Evolutionary conservation across 2,113 vertebrate genomes (phyloP), one percentile per base, ranked within the genome.

Genomic region (Pseudorhombus dupliciocellatus): DNA sequence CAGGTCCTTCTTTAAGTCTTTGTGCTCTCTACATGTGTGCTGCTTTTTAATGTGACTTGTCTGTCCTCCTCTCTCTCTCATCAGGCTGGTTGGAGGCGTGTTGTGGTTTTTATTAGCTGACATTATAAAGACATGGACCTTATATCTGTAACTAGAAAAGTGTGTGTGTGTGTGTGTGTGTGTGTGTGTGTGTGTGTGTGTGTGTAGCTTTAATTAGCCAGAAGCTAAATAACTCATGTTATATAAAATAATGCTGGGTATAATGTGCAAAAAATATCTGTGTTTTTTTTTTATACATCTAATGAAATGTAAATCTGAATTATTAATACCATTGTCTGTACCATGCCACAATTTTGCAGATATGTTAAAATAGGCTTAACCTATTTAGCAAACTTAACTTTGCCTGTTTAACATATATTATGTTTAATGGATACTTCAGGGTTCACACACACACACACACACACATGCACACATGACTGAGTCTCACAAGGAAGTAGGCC

Each of bases 401-500:
- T 31, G 31, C 8, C 9, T 0, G 10, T 10, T 34, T 34, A 10
- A 34, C 30, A 31, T 31, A 8, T 31, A 6, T 31, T 34, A 42
- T 4, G 40, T 15, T 42, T 42, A 0, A 42, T 42, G 34, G 24
- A 30, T 2, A 64, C 61, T 26, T 71, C 4, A 52, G 8, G 51
- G 50, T 0, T n/a, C 6, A 20, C 52, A 54, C 24, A 2, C 14
- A 44, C n/a, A 25, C 31, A 59, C n/a, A 24, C 64, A 61, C 66
- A 56, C 58, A 66, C 14, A 59, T 25, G 76, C 21, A 61, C 37
- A 66, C 69, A 59, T 4, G 16, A 52, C 50, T 12, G 8, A 8
- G n/a, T 72, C 44, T 75, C 16, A 44, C 34, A 66, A 48, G 52
- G 75, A 90, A 83, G 37, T 89, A 86, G 85, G 89, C 70, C 85